phyloP scores from a whole-genome alignment of 2,113 vertebrate genomes.

The Camarhynchus parvulus region DNA sequence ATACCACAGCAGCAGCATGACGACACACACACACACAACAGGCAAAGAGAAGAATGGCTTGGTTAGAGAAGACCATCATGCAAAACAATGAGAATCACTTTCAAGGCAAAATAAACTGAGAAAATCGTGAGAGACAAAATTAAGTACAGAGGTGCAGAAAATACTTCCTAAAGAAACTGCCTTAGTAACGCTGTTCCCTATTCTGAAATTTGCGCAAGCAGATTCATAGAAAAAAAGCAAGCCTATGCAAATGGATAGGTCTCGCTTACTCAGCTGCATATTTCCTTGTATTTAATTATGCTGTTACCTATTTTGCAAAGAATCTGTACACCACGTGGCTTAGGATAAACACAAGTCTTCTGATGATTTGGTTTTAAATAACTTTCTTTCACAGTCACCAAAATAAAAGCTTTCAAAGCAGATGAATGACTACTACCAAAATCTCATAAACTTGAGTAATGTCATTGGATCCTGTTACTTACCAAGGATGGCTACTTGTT shows the following conservation, averaged over 20 bases:
- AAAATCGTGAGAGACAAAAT: not conserved
- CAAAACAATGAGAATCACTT: not conserved
- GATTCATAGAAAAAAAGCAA: not conserved
- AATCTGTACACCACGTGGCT: not conserved
- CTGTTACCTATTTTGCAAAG: not conserved
- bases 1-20: not conserved
- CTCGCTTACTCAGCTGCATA: not conserved
- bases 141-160: not conserved
- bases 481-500: not conserved
- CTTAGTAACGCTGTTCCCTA: not conserved
- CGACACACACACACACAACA: slow-evolving; percentile 23
- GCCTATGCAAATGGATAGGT: not conserved
- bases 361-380: not conserved
- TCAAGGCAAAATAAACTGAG: slow-evolving; percentile 28
- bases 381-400: not conserved
- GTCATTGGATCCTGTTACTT: not conserved
- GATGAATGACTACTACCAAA: not conserved
- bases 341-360: not conserved
- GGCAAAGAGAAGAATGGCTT: slow-evolving; percentile 62
- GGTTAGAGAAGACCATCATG: slow-evolving; percentile 45
- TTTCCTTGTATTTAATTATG: not conserved
- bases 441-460: not conserved
- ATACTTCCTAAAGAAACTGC: not conserved
- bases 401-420: not conserved
- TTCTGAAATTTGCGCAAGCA: not conserved